phyloP scores from a whole-genome alignment of 1,140 invertebrate species.

The Temnothorax nylanderi region DNA sequence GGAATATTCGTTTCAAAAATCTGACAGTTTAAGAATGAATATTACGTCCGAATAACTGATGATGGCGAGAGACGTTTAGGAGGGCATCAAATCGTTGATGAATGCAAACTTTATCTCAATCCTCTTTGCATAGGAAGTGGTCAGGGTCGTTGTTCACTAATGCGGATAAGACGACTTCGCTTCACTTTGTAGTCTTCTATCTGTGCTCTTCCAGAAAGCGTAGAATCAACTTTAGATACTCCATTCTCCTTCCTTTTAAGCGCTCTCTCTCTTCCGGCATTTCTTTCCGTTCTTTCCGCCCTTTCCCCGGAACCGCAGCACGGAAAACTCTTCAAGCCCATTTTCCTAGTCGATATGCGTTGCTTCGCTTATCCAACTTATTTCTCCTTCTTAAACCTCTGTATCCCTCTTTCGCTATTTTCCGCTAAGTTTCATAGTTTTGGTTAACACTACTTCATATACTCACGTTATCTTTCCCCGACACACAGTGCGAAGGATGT shows the following conservation, averaged over 20 bases:
- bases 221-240: conserved; percentile 67
- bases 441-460: neutral
- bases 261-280: neutral
- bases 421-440: conserved; percentile 38
- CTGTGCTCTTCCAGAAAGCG: conserved; percentile 76
- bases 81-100: conserved; percentile 64
- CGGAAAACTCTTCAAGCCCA: conserved; percentile 8
- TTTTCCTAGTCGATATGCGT: conserved; percentile 41
- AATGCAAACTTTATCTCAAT: conserved; percentile 75
- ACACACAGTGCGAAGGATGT: neutral
- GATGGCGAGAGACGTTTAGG: conserved; percentile 43
- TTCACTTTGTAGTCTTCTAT: conserved; percentile 74
- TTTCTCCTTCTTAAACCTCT: conserved; percentile 24
- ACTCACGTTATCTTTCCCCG: conserved; percentile 16
- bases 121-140: conserved; percentile 74
- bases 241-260: neutral
- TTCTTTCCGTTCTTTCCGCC: neutral
- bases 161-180: conserved; percentile 78
- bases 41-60: conserved; percentile 5
- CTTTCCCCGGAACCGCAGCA: neutral
- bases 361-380: conserved; percentile 43
- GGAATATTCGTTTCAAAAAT: conserved; percentile 8
- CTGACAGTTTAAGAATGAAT: conserved; percentile 33
- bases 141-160: conserved; percentile 78
- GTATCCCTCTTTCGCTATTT: conserved; percentile 4